Percentiles rank a stretch among this genome's conserved stretches.
Conservation (phyloP, 2,113 vertebrate species). For the Plestiodon gilberti region DNA sequence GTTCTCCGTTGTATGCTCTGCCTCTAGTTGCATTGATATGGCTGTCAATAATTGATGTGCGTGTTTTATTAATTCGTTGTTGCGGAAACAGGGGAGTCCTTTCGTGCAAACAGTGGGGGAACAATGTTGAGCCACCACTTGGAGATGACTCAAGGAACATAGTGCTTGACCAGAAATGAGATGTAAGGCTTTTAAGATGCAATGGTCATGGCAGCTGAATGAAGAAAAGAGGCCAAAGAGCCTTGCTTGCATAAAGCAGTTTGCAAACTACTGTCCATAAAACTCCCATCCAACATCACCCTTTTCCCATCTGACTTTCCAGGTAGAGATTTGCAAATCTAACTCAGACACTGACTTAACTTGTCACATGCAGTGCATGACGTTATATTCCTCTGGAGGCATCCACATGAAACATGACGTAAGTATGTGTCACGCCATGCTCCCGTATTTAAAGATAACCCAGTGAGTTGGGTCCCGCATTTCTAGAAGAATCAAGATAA, state of each 20-base stretch:
- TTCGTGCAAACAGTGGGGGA: background rate
- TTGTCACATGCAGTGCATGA: background rate
- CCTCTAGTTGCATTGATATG: background rate
- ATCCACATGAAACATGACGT: background rate
- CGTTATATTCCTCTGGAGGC: background rate
- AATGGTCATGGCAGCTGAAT: background rate
- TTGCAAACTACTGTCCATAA: background rate
- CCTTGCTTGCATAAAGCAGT: rapidly evolving
- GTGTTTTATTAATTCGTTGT: conserved; percentile 12
- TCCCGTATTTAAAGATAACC: background rate
- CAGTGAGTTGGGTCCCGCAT: background rate
- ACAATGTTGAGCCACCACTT: background rate
- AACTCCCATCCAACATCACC: background rate
- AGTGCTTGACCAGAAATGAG: conserved; percentile 8
- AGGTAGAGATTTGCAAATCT: background rate
- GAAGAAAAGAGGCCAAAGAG: background rate
- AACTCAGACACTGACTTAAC: background rate
- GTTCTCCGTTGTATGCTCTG: conserved; percentile 13
- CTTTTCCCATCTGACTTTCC: background rate
- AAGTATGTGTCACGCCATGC: background rate
- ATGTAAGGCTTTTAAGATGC: background rate
- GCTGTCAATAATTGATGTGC: background rate
- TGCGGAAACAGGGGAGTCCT: conserved; percentile 5
- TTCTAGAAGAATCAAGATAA: background rate
- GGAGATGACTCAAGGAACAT: background rate